These are phyloP conservation scores for Symphodus melops DNA, from an alignment of 2,113 vertebrate species.

Conservation along the genomic window DNA sequence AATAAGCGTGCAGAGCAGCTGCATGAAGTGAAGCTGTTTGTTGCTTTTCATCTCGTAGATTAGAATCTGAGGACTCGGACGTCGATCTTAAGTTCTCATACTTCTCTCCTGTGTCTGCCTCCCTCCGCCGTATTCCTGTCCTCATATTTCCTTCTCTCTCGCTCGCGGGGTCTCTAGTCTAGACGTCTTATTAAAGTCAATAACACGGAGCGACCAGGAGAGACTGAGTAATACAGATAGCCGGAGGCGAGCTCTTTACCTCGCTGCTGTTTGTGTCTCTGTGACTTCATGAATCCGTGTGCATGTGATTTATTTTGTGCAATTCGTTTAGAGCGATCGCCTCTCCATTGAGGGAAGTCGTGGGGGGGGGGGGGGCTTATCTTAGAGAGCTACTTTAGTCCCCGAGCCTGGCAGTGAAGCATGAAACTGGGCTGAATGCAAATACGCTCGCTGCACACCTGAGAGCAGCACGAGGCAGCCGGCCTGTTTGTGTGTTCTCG, in stretches of 20 bases:
- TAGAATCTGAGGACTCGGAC: too few species aligned
- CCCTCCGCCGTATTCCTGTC: too few species aligned
- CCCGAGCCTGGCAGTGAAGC: constrained; percentile 22
- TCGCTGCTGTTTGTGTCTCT: background rate
- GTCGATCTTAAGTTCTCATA: background rate
- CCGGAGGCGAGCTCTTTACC: constrained; percentile 2
- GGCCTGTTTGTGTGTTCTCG: constrained; percentile 26
- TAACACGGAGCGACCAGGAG: constrained; percentile 31
- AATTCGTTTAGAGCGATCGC: constrained; percentile 13
- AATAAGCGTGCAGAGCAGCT: too few species aligned
- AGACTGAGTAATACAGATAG: constrained; percentile 13
- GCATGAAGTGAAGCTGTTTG: too few species aligned
- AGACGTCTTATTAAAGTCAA: constrained; percentile 70
- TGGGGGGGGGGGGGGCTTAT: constrained; percentile 29
- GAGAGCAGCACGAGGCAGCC: constrained; percentile 26
- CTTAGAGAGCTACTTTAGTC: constrained; percentile 14
- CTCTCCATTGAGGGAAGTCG: constrained; percentile 9
- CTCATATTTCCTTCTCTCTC: background rate
- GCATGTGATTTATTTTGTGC: background rate
- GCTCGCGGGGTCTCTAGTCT: constrained; percentile 49
- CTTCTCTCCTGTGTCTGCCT: constrained; percentile 10
- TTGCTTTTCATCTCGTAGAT: too few species aligned
- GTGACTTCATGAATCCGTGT: background rate
- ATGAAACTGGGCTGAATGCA: constrained; percentile 53
- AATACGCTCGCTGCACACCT: constrained; percentile 47